phyloP scores from a whole-genome alignment of 2,113 vertebrate genomes.

The Phyllopteryx taeniolatus region DNA sequence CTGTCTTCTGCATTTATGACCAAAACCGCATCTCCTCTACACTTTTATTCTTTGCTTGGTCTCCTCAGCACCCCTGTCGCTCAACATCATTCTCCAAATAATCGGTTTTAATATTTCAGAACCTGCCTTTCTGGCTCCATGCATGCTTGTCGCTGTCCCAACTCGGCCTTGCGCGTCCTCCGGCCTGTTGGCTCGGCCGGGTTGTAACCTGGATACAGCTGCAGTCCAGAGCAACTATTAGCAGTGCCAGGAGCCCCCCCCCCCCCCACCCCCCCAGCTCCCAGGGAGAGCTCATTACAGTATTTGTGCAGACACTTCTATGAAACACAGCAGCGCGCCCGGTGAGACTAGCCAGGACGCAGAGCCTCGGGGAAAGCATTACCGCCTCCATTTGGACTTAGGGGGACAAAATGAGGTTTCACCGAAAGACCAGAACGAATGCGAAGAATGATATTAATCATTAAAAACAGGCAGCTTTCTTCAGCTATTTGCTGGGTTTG shows the following conservation, averaged over 20 bases:
- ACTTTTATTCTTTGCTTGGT: constrained; percentile 30
- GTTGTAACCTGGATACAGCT: constrained; percentile 71
- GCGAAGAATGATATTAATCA: constrained; percentile 61
- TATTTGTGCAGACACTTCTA: constrained; percentile 72
- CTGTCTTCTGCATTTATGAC: constrained; percentile 54
- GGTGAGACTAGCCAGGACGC: constrained; percentile 67
- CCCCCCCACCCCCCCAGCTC: constrained; percentile 51
- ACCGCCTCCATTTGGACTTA: constrained; percentile 51
- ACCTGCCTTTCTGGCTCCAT: constrained; percentile 20
- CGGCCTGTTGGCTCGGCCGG: constrained; percentile 42
- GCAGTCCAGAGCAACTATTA: constrained; percentile 70
- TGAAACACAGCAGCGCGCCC: constrained; percentile 62
- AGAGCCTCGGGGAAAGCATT: constrained; percentile 64
- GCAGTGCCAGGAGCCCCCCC: constrained; percentile 59
- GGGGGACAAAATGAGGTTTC: constrained; percentile 38
- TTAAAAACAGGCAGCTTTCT: constrained; percentile 52
- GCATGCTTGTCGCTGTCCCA: constrained; percentile 35
- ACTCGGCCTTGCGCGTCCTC: constrained; percentile 30
- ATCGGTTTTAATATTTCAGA: constrained; percentile 22
- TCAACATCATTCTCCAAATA: constrained; percentile 25
- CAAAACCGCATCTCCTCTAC: constrained; percentile 48
- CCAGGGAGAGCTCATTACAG: constrained; percentile 69
- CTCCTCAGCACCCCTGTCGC: constrained; percentile 26
- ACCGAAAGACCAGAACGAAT: constrained; percentile 44
- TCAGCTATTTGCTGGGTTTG: constrained; percentile 43